Evolutionary conservation across 2,888 invertebrate genomes (phyloP), one percentile per base, ranked within the genome.

Genomic region (Aleiodes testaceus): DNA sequence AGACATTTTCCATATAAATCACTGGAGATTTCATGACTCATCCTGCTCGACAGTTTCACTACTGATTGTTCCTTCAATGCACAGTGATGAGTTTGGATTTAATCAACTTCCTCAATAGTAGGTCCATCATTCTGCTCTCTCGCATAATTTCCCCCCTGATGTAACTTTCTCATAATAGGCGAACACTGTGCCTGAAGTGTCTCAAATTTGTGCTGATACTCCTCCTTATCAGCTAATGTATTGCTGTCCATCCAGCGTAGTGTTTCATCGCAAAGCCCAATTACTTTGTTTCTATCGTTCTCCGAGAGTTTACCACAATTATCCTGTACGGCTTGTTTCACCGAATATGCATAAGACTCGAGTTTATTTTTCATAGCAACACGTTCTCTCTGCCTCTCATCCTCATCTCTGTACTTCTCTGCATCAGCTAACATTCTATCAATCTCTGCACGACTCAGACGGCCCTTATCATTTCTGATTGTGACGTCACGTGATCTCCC

Each of bases 151-250:
- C 69, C 68, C 11, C 70, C 70, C 45, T 82, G 82, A 70, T 84
- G 82, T 14, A 84, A 67, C 61, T 84, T 84, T 0, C 79, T 73
- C 26, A 84, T 77, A 18, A 84, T 79, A 0, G 84, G 81, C 47
- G 76, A 81, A 73, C 83, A 84, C 82, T 91, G 91, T 76, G 91
- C 91, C 66, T 77, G 76, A 16, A 91, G 85, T 14, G 86, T 85
- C 81, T 92, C 92, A 75, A 92, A 79, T 77, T 92, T 92, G 81
- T 91, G 90, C 80, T 92, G 91, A 82, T 90, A 91, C 80, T 92
- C 92, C 6, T 91, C 91, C 80, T 91, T 91, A 61, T 92, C 92
- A 0, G 92, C 92, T n/a, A 89, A 80, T 70, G 89, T 89, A 81
- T 91, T 91, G 49, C 85, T 83, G 70, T 91, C 91, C 74, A 91